Evolutionary conservation across 2,113 vertebrate genomes (phyloP).

Genomic region (Podiceps cristatus): DNA sequence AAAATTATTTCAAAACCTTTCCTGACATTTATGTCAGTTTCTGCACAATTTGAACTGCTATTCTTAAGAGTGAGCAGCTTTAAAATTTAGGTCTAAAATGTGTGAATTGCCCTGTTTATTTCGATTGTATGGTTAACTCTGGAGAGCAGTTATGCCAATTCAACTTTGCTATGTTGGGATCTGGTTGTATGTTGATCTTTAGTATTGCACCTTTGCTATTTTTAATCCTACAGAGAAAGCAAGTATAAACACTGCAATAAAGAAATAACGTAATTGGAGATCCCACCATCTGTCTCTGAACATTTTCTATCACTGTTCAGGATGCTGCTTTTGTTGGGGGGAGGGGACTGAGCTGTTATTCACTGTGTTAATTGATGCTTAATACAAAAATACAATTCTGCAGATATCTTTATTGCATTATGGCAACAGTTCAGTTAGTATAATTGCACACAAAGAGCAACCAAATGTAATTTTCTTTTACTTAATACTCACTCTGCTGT

Average conservation of each 20-base stretch:
- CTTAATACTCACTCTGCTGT: constrained; percentile 70
- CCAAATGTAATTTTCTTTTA: constrained; percentile 77
- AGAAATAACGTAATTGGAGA: background rate
- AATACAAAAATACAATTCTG: constrained; percentile 55
- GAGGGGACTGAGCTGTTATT: background rate
- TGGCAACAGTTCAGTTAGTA: constrained; percentile 73
- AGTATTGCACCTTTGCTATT: background rate
- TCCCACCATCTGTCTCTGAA: background rate
- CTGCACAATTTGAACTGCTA: background rate
- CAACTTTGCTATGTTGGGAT: background rate
- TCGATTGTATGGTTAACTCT: background rate
- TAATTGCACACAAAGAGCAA: constrained; percentile 79
- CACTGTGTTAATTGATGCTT: constrained; percentile 43
- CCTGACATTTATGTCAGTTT: background rate
- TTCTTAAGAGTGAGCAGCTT: background rate
- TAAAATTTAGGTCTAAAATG: background rate
- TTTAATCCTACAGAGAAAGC: background rate
- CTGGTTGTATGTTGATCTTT: background rate
- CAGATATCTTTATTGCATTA: constrained; percentile 72
- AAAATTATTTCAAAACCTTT: background rate
- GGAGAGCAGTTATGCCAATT: background rate
- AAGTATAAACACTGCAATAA: background rate
- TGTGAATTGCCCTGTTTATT: background rate
- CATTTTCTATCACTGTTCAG: background rate
- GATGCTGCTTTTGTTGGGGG: background rate